phyloP scores from a whole-genome alignment of 2,797 vertebrate species.

The Remorina albescens region DNA sequence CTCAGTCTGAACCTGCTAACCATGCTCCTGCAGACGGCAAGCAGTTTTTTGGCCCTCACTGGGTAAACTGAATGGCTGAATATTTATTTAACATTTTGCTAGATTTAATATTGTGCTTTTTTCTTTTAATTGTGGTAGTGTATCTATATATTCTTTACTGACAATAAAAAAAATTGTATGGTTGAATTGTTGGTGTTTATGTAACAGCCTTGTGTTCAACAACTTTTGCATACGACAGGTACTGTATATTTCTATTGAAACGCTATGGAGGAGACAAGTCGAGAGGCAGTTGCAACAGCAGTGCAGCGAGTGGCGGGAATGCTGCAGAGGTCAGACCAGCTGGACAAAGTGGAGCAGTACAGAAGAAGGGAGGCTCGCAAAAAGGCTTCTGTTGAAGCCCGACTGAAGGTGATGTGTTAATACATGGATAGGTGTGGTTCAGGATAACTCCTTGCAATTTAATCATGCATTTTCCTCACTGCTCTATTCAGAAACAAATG shows the following conservation, averaged over 20 bases:
- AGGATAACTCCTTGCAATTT: background rate
- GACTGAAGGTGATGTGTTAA: conserved; percentile 89
- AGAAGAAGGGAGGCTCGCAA: conserved; percentile 95
- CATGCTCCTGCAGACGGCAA: no score
- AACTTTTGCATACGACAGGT: background rate
- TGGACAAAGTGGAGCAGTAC: conserved; percentile 99
- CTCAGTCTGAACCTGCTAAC: no score
- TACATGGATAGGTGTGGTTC: background rate
- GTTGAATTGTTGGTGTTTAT: background rate
- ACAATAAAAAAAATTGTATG: no score
- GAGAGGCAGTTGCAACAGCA: conserved; percentile 94
- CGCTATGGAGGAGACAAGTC: conserved; percentile 94
- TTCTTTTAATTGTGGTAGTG: no score
- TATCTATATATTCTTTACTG: no score
- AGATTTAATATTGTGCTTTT: no score
- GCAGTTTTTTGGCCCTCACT: no score
- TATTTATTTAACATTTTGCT: no score
- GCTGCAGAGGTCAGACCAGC: conserved; percentile 97
- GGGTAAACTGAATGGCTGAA: no score
- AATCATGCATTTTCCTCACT: background rate
- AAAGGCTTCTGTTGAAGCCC: conserved; percentile 97
- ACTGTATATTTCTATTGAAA: background rate
- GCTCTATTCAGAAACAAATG: background rate
- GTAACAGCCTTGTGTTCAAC: background rate
- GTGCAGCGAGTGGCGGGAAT: conserved; percentile 97